Base-by-base conservation (phyloP, 2,113 vertebrate species). In the Actenoides hombroni region DNA sequence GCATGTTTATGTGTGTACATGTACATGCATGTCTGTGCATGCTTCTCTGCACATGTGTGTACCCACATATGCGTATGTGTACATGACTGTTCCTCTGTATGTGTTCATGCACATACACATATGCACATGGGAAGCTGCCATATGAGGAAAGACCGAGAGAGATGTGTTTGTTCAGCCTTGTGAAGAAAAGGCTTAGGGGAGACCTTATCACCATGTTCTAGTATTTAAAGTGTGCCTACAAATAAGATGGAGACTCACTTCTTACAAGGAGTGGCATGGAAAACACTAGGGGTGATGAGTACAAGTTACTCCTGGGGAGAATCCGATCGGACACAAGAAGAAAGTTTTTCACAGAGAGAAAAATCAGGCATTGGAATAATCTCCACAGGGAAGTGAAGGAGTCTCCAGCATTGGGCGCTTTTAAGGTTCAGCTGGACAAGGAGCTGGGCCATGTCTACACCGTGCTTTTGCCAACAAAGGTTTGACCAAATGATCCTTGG, bases 81-180 rank as follows among this genome's bases (percentile, higher is more conserved):
- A 59, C 48, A 13, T 6, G 44, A 48, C 16, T 23, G 42, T 31
- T 20, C 51, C 29, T 65, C 31, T 15, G 26, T 40, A 40, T 2
- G 2, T 16, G 10, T 21, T 13, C 53, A 15, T 15, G 44, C 3
- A 0, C 9, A 6, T 16, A 48, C 14, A 16, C 6, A 11, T 1
- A 18, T 19, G 17, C 13, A 20, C 37, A 26, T 19, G 46, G 24
- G 67, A 70, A 35, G 67, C 24, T 70, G 67, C 16, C 46, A 37
- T 26, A 70, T 35, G 24, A 70, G 46, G 44, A 35, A 68, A 68
- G 44, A 29, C 44, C 48, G 65, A 46, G 67, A 49, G 33, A 48
- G 26, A 11, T 13, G 23, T 6, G 23, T 69, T 48, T 69, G 44
- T 35, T 25, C 33, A 49, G 67, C 8, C 33, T 49, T 28, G 24